These are phyloP conservation scores for Agrochola circellaris DNA, from an alignment of 2,888 invertebrate genomes.

Conservation along the genomic window DNA sequence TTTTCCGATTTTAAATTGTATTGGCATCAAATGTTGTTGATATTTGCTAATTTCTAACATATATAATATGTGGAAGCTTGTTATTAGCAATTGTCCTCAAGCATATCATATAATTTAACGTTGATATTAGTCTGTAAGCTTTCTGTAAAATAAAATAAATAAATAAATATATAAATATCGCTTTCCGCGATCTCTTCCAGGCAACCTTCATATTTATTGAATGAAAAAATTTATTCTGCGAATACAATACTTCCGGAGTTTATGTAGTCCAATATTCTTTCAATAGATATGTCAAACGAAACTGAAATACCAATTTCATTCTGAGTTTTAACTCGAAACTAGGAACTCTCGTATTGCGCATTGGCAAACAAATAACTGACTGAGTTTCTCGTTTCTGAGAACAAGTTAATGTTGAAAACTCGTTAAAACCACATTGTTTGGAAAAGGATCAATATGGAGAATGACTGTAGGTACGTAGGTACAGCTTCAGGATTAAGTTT, in stretches of 20 bases:
- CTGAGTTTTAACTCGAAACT: constrained; percentile 13
- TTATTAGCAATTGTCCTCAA: too few species aligned
- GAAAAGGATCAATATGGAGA: constrained; percentile 19
- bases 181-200: too few species aligned
- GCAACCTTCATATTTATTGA: too few species aligned
- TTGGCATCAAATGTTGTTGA: too few species aligned
- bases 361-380: constrained; percentile 35
- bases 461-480: background rate
- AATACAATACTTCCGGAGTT: background rate
- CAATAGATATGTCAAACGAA: constrained; percentile 16
- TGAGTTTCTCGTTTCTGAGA: constrained; percentile 26
- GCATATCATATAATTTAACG: too few species aligned
- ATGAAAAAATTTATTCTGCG: background rate
- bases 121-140: too few species aligned
- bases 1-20: too few species aligned
- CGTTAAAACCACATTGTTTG: constrained; percentile 31
- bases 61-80: too few species aligned
- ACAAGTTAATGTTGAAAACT: constrained; percentile 35
- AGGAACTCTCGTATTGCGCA: constrained; percentile 13
- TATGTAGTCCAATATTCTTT: constrained; percentile 3
- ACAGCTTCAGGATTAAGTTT: constrained; percentile 16
- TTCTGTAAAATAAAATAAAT: too few species aligned
- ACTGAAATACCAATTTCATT: constrained; percentile 1
- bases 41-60: too few species aligned
- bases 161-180: too few species aligned